A percentile compares a stretch with the other conserved stretches of the same genome.
These are phyloP conservation scores for Catagonus wagneri DNA, from an alignment of 2,113 vertebrate species.

Conservation along the genomic window DNA sequence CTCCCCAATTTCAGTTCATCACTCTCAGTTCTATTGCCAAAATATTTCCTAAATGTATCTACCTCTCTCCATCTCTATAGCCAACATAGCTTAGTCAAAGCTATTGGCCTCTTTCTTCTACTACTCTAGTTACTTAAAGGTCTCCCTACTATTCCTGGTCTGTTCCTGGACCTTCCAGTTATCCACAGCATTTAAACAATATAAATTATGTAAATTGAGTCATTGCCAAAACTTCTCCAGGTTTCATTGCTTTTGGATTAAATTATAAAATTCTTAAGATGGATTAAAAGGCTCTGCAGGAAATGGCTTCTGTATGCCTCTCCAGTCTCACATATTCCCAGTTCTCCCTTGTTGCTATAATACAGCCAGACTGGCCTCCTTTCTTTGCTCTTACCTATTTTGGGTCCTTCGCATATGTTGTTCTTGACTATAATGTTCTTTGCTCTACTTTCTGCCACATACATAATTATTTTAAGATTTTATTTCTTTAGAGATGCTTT, in stretches of 20 bases:
- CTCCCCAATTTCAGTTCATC: neutral
- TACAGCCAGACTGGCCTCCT: neutral
- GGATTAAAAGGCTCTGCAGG: neutral
- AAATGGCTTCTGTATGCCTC: neutral
- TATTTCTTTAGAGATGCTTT: constrained; percentile 12
- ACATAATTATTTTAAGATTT: neutral
- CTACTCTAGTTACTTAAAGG: neutral
- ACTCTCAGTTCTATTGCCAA: neutral
- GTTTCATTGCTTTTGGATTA: constrained; percentile 32
- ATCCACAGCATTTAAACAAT: constrained; percentile 2
- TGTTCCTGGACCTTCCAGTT: neutral
- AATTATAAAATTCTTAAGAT: constrained; percentile 14
- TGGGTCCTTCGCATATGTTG: neutral
- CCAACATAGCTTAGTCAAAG: neutral
- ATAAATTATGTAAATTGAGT: constrained; percentile 14
- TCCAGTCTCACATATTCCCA: neutral
- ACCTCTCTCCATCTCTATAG: neutral
- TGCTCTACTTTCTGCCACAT: constrained; percentile 12
- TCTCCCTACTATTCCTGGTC: neutral
- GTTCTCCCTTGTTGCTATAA: neutral
- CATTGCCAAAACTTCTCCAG: neutral
- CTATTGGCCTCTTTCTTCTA: neutral
- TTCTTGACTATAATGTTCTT: neutral
- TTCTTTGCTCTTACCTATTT: constrained; percentile 7
- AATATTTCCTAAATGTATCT: neutral